Evolutionary conservation across 2,888 invertebrate species (phyloP).

Genomic region (Torymus aiolomorphi): DNA sequence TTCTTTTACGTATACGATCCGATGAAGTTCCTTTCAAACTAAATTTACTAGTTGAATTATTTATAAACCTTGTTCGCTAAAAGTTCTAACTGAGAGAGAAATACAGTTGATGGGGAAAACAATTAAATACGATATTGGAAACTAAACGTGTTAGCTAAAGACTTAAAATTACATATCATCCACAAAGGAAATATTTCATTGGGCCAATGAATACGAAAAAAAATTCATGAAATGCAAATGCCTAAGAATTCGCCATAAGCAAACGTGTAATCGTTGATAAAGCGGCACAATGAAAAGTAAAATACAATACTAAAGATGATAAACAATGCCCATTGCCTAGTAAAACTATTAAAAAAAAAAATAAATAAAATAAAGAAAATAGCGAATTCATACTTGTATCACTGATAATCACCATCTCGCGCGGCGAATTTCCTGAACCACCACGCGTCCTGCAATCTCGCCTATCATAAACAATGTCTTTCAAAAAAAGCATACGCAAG

Average conservation of each 20-base stretch:
- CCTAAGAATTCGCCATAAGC: background rate
- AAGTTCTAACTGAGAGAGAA: too few species aligned
- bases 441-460: background rate
- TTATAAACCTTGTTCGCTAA: too few species aligned
- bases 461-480: background rate
- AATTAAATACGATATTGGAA: too few species aligned
- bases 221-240: conserved; percentile 1
- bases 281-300: conserved; percentile 29
- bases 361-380: background rate
- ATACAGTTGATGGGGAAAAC: too few species aligned
- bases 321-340: conserved; percentile 26
- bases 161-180: conserved; percentile 24
- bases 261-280: conserved; percentile 43
- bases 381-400: conserved; percentile 32
- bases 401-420: conserved; percentile 44
- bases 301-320: conserved; percentile 15
- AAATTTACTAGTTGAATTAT: too few species aligned
- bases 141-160: background rate
- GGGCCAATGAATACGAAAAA: too few species aligned
- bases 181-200: background rate
- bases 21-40: background rate
- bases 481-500: background rate
- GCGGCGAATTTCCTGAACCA: conserved; percentile 44
- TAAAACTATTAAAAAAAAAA: conserved; percentile 13
- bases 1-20: background rate